Conservation (phyloP, 2,888 invertebrate species). For the Temnothorax unifasciatus region DNA sequence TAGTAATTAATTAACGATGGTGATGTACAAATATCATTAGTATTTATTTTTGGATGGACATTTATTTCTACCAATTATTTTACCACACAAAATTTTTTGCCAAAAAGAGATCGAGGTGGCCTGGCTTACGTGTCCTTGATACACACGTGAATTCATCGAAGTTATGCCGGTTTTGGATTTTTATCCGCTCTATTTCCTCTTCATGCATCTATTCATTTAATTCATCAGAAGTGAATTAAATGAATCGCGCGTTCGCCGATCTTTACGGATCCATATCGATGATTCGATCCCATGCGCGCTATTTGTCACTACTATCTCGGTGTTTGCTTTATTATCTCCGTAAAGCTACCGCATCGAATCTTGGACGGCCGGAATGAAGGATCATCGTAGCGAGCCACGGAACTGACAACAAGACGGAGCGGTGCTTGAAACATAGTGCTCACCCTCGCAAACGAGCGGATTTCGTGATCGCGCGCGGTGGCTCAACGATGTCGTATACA, state of each 20-base stretch:
- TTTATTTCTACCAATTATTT: not conserved
- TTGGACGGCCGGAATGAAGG: conserved; percentile 43
- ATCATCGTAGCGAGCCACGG: conserved; percentile 39
- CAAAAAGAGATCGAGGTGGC: not conserved
- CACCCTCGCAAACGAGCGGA: conserved; percentile 70
- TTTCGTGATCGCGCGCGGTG: conserved; percentile 67
- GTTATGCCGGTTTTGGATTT: not conserved
- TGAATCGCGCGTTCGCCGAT: not conserved
- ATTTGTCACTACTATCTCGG: conserved; percentile 39
- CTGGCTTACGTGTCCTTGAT: not conserved
- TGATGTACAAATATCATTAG: not conserved
- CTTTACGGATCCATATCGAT: conserved; percentile 40
- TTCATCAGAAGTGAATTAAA: conserved; percentile 44
- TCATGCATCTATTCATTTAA: conserved; percentile 54
- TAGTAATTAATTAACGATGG: not conserved
- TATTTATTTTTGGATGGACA: not conserved
- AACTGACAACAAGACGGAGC: conserved; percentile 67
- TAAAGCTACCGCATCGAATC: conserved; percentile 42
- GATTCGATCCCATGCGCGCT: conserved; percentile 8
- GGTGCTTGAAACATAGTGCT: conserved; percentile 22
- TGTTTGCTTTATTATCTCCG: conserved; percentile 40
- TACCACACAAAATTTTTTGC: not conserved
- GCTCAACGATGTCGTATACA: conserved; percentile 66
- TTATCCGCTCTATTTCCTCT: not conserved
- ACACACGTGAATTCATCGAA: not conserved